Conservation (phyloP, 2,888 invertebrate genomes). For the Erebia aethiops region DNA sequence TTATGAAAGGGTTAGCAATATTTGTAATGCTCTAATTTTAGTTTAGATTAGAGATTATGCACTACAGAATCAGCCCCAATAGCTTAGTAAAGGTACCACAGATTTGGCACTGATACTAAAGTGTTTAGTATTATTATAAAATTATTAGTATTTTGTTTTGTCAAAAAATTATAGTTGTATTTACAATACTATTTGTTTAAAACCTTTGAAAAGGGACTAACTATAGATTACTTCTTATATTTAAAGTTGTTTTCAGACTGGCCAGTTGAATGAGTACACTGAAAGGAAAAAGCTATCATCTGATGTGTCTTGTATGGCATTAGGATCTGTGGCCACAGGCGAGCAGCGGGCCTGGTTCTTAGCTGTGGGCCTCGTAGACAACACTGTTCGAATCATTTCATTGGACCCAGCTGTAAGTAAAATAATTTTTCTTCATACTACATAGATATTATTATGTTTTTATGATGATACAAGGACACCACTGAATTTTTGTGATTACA, state of each 20-base stretch:
- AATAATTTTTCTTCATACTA: background rate
- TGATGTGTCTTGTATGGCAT: constrained; percentile 99
- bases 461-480: constrained; percentile 83
- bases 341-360: constrained; percentile 98
- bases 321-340: constrained; percentile 96
- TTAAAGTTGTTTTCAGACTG: constrained; percentile 86
- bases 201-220: background rate
- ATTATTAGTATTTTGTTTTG: no score
- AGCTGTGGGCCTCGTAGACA: constrained; percentile 97
- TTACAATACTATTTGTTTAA: background rate
- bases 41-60: no score
- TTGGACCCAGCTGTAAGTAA: constrained; percentile 92
- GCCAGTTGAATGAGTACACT: constrained; percentile 98
- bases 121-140: no score
- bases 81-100: no score
- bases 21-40: no score
- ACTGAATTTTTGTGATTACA: constrained; percentile 78
- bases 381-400: constrained; percentile 98
- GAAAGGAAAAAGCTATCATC: constrained; percentile 98
- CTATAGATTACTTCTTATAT: background rate
- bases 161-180: no score
- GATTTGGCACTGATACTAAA: no score
- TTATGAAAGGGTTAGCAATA: no score
- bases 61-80: no score
- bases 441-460: constrained; percentile 12